Evolutionary conservation across 2,888 invertebrate species (phyloP), one percentile per base, ranked within the genome.

Genomic region (Seira musarum): DNA sequence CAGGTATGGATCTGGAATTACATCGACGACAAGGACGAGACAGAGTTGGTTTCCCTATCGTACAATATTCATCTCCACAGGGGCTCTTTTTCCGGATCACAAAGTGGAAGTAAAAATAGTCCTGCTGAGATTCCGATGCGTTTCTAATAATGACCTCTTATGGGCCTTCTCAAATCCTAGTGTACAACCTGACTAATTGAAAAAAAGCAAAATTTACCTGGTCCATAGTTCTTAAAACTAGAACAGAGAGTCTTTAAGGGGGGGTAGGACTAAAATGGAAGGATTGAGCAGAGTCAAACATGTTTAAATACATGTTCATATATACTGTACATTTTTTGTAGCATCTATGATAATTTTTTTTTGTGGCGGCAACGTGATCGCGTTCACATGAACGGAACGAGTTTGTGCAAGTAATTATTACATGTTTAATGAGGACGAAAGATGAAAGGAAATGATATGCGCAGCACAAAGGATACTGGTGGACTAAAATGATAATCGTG

Each of bases 31-130:
- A 8, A 30, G 30, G 30, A 30, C 2, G 30, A 30, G 30, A 30
- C 30, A 30, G 30, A n/a, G 3, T 30, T 8, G 30, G 2, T 30
- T 30, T 2, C 30, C 30, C 2, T 30, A 30, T 30, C 30, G 49
- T 46, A 69, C 69, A 80, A 68, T 74, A 80, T 74, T 69, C 63
- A 70, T 69, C 74, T 30, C 74, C 46, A 19, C 75, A 64, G 80
- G 80, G 63, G 70, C 15, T 8, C 53, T 61, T 71, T 53, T 40
- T 57, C 24, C 63, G 35, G 69, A 63, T 80, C 69, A 63, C 61
- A 69, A 67, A 73, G 73, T 68, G 74, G 40, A 80, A 80, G 74
- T 80, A 65, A 66, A 74, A 75, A 74, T 13, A 65, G 65, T 30
- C 74, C 17, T 63, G 71, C 75, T 75, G 70, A n/a, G 65, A 72